These are phyloP conservation scores for Cordylochernes scorpioides DNA, from an alignment of 2,888 invertebrate genomes.

Conservation along the genomic window DNA sequence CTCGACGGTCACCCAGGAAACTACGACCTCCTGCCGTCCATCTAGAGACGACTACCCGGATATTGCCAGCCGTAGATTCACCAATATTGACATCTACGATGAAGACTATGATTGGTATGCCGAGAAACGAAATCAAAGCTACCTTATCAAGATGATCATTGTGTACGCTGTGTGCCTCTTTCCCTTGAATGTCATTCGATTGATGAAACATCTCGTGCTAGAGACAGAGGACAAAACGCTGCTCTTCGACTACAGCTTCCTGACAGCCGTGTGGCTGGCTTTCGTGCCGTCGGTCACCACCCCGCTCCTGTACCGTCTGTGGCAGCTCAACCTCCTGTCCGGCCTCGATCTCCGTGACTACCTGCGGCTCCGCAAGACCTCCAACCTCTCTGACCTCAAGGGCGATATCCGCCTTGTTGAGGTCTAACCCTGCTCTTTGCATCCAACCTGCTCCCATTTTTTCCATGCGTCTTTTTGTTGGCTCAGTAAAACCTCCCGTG, in stretches of 20 bases:
- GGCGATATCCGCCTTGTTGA: too few species aligned
- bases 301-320: slow-evolving; percentile 28
- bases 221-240: slow-evolving; percentile 40
- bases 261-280: slow-evolving; percentile 39
- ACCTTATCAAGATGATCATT: slow-evolving; percentile 36
- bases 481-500: too few species aligned
- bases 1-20: slow-evolving; percentile 2
- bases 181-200: slow-evolving; percentile 33
- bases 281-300: slow-evolving; percentile 38
- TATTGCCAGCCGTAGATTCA: slow-evolving; percentile 5
- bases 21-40: slow-evolving; percentile 7
- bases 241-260: slow-evolving; percentile 38
- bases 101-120: slow-evolving; percentile 23
- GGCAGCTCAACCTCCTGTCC: too few species aligned
- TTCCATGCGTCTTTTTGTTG: too few species aligned
- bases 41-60: slow-evolving; percentile 7
- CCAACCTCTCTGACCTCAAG: too few species aligned
- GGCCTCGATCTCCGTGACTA: too few species aligned
- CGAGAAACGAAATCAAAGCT: slow-evolving; percentile 38
- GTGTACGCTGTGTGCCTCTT: slow-evolving; percentile 37
- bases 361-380: too few species aligned
- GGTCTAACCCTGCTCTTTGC: too few species aligned
- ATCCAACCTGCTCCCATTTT: too few species aligned
- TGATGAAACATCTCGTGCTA: slow-evolving; percentile 34
- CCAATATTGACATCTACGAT: slow-evolving; percentile 11